Evolutionary conservation across 2,888 invertebrate genomes (phyloP), one percentile per base, ranked within the genome.

Genomic region (Hyles lineata): DNA sequence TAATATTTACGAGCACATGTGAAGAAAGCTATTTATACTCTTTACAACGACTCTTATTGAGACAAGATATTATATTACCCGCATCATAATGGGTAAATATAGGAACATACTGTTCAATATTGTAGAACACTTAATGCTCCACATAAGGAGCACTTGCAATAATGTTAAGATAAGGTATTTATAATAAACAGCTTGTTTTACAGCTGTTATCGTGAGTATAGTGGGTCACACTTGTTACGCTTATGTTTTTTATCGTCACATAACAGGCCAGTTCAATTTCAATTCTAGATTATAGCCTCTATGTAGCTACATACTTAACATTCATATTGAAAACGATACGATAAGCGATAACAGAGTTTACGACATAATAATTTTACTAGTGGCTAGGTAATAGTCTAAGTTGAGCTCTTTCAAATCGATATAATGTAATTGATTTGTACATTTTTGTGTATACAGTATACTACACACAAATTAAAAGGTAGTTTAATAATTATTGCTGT

Each of bases 171-270:
- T 90, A 90, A 90, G 85, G 79, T 81, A 80, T 85, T 85, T 84
- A 84, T 86, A 87, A 83, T 82, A 85, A 85, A 85, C 84, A 83
- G 82, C 79, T 82, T 84, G 85, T 88, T 89, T 88, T 85, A 89
- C 85, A 84, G 82, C 74, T 80, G 84, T 89, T 89, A 88, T 88
- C 86, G 83, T 77, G 78, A 77, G 78, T 72, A 77, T 83, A 88
- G 81, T 87, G 81, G 89, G 87, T 90, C 88, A 87, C 80, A 82
- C 86, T 84, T 86, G 89, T 88, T 87, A 85, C 85, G 83, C 82
- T 85, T 86, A 85, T 81, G 80, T 80, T 83, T 84, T 86, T 89
- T 89, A 90, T 90, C 87, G 88, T 81, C 79, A 75, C 77, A 79
- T 84, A 82, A 85, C 80, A 81, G 82, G 80, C 81, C 81, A 82